Evolutionary conservation across 2,888 invertebrate species (phyloP).

Genomic region (Machimus rusticus): DNA sequence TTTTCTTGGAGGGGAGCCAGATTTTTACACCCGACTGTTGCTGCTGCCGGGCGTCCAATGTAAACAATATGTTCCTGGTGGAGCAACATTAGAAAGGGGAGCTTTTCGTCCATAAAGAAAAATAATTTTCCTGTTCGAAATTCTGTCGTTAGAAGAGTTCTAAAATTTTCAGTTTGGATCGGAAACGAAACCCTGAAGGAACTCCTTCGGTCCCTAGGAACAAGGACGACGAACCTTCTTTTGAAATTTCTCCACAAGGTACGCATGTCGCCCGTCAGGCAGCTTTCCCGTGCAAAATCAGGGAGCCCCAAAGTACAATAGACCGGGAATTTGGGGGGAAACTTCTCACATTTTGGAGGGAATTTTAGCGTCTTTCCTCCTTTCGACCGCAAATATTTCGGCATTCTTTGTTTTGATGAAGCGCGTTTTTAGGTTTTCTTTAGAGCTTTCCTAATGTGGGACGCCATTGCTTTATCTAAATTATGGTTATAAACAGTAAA

Average conservation of each 20-base stretch:
- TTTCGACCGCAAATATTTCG: not conserved
- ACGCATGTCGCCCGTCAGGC: not conserved
- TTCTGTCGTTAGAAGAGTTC: not conserved
- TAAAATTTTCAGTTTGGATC: not conserved
- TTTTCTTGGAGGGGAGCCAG: constrained; percentile 8
- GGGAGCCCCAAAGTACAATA: not conserved
- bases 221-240: not conserved
- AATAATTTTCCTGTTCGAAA: not conserved
- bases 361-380: not conserved
- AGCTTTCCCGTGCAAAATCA: not conserved
- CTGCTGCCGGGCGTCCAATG: not conserved
- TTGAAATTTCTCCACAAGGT: not conserved
- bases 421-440: not conserved
- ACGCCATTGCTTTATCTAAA: not conserved
- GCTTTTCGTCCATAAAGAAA: not conserved
- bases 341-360: not conserved
- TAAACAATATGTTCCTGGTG: not conserved
- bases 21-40: not conserved
- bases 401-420: not conserved
- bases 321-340: not conserved
- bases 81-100: not conserved
- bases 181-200: not conserved
- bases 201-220: not conserved
- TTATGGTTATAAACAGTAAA: not conserved
- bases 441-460: not conserved